phyloP scores from a whole-genome alignment of 2,797 vertebrate genomes.

The Pangasius sanitwongsei region DNA sequence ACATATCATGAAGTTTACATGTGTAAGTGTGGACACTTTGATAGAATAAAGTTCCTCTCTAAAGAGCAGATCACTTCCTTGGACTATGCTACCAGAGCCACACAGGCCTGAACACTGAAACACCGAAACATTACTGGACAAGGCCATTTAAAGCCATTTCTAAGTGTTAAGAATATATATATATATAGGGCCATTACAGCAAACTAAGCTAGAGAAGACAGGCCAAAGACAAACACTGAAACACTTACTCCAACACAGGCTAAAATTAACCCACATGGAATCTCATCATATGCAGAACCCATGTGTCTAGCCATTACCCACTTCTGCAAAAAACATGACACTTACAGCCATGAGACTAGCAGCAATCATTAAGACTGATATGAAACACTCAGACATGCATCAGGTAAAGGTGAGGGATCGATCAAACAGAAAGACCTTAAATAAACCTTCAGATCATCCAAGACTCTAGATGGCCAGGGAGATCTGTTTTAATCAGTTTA shows the following conservation, averaged over 20 bases:
- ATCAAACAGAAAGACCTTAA: neutral
- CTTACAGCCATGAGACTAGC: neutral
- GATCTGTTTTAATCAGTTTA: neutral
- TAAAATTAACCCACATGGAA: conserved; percentile 37
- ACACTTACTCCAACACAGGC: conserved; percentile 10
- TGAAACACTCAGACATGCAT: neutral
- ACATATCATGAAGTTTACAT: neutral
- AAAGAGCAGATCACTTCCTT: neutral
- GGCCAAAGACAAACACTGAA: conserved; percentile 12
- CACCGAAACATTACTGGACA: neutral
- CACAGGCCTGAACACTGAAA: neutral
- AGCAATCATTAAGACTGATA: neutral
- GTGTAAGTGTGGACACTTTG: neutral
- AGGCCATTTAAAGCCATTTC: neutral
- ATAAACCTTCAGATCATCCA: neutral
- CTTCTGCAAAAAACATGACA: conserved; percentile 29
- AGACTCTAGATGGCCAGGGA: neutral
- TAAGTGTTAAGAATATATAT: neutral
- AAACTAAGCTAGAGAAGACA: conserved; percentile 5
- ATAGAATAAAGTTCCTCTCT: neutral
- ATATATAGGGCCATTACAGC: neutral
- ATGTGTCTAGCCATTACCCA: conserved; percentile 25
- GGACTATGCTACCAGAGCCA: neutral
- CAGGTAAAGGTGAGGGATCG: neutral
- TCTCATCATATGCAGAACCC: conserved; percentile 30